Conservation (phyloP, 2,113 vertebrate species). For the Hippocampus barbouri region DNA sequence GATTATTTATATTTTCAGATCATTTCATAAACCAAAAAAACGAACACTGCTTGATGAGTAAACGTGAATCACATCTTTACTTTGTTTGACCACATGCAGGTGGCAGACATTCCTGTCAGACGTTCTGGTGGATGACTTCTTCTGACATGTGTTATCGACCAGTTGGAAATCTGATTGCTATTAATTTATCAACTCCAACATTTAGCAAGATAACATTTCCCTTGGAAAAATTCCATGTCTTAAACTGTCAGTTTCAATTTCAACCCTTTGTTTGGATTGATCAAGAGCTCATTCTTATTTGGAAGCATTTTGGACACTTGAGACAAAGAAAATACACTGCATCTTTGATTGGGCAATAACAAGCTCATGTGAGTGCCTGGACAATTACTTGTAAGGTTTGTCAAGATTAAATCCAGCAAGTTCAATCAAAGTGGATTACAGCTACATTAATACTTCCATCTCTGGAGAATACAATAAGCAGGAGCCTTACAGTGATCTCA, state of each 20-base stretch:
- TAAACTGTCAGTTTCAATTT: conserved; percentile 53
- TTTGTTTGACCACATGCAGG: too few species aligned
- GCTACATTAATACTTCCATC: too few species aligned
- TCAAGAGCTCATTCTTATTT: conserved; percentile 61
- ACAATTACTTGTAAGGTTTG: conserved; percentile 39
- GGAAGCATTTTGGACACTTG: conserved; percentile 57
- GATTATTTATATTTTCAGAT: too few species aligned
- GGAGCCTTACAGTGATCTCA: too few species aligned
- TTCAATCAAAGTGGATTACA: conserved; percentile 6
- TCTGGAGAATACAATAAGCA: too few species aligned
- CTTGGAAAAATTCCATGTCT: conserved; percentile 48
- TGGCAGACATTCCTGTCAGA: too few species aligned
- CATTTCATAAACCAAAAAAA: too few species aligned
- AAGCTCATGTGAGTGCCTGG: conserved; percentile 49
- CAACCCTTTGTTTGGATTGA: conserved; percentile 64
- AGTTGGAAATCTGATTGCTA: conserved; percentile 29
- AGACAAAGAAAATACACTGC: conserved; percentile 56
- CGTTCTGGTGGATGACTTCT: too few species aligned
- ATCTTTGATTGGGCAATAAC: conserved; percentile 46
- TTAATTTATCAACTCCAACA: conserved; percentile 48
- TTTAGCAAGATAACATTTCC: conserved; percentile 58
- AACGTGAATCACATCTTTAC: too few species aligned
- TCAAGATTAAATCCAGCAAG: conserved; percentile 52
- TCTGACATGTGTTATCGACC: too few species aligned
- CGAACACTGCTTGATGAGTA: too few species aligned